Base-by-base conservation (phyloP, 2,113 vertebrate species). In the Pelvicachromis taeniatus region DNA sequence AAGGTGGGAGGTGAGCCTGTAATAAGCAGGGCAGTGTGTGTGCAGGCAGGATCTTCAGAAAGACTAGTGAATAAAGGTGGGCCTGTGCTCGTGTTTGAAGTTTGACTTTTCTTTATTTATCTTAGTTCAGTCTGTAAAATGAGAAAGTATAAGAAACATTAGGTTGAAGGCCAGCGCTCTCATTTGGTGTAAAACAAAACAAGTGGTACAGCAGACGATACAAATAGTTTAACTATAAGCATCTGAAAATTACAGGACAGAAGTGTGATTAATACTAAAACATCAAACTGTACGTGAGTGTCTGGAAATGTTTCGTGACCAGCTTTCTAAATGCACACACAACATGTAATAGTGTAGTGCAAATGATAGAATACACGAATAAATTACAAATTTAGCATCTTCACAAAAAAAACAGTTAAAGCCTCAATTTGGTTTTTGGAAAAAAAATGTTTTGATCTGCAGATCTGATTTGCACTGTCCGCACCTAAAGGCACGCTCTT, bases 291-390 rank as follows among this genome's bases (percentile, higher is more conserved):
- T 83, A 4, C 3, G 2, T 12, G 29, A 54, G 48, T 88, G 68
- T 53, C 84, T 75, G 65, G 23, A 70, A 73, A 88, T 80, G n/a
- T 87, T 87, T 87, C 79, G 83, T 50, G 86, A 88, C 81, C 75
- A 59, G 82, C 75, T 54, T 45, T 61, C 80, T 53, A 77, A 92
- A 85, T 1, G 35, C 80, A 1, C 65, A 78, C 10, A 16, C 2
- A 10, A 40, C 56, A 26, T 63, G 68, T 83, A 61, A 81, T 88
- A 85, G 55, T 9, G 2, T 59, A 40, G 65, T 88, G 85, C 82
- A 87, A 84, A 90, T 88, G 58, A 82, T 78, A 40, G 80, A 87
- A 89, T 89, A 85, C 40, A 89, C 89, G 85, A 86, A 90, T 90
- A n/a, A 48, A 81, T 90, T 77, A 85, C 26, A 50, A 12, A 70